Percentiles rank a stretch among this genome's conserved stretches.
Evolutionary conservation across 2,888 invertebrate species (phyloP).

Genomic region (Brachylomia viminalis): DNA sequence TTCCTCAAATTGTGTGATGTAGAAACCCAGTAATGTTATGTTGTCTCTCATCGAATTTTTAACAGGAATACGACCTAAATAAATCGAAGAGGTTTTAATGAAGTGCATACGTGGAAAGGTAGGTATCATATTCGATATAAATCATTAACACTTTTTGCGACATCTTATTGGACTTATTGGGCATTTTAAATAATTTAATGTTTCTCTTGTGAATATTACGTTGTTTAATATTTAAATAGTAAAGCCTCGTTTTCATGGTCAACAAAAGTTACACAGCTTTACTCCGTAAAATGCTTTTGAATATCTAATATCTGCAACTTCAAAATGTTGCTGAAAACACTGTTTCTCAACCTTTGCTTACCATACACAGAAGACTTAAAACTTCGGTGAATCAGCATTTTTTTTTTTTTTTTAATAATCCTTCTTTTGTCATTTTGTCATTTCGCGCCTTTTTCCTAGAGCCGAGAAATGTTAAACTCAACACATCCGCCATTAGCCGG

Average conservation of each 20-base stretch:
- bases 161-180: too few relatives aligned
- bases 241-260: background rate
- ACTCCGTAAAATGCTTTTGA: background rate
- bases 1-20: conserved; percentile 24
- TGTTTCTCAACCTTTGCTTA: background rate
- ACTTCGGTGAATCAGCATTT: background rate
- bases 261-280: background rate
- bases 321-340: background rate
- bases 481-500: background rate
- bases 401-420: too few relatives aligned
- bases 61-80: background rate
- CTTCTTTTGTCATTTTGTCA: background rate
- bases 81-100: background rate
- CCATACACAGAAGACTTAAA: background rate
- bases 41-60: background rate
- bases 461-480: background rate
- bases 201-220: background rate
- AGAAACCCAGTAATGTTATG: conserved; percentile 1
- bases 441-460: background rate
- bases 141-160: too few relatives aligned
- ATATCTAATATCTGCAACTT: background rate
- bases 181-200: background rate
- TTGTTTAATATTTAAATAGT: background rate
- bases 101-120: background rate
- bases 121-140: background rate